Base-by-base conservation (phyloP, 2,888 invertebrate genomes). In the Tipula confusa region DNA sequence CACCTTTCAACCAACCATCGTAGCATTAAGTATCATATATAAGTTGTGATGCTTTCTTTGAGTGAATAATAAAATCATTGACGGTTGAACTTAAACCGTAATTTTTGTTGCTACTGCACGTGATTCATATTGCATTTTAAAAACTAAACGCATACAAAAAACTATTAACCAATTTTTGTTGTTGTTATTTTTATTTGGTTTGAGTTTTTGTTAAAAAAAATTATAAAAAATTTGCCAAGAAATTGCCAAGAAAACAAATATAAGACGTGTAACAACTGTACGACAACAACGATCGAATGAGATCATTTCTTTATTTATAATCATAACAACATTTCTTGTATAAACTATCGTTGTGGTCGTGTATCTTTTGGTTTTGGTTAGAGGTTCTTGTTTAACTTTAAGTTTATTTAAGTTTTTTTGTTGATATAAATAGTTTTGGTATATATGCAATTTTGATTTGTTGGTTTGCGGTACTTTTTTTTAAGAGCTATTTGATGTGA, bases 261-360 rank as follows among this genome's bases (percentile, higher is more conserved):
- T 24, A 64, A 64, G 64, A 64, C 64, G 24, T 64, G 24, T 64
- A 24, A 64, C 64, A 64, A 64, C 6, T 24, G 24, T 64, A 64
- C 64, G 64, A 64, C 64, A 64, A 64, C 64, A 13, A 64, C 64
- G 64, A 64, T 24, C 24, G 64, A 64, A 64, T 64, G 64, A 64
- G 64, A 64, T 64, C 64, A 64, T 64, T 64, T 64, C 64, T 64
- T 64, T 64, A 43, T 64, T 64, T 64, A n/a, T n/a, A 64, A 64
- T 24, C 18, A 43, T 24, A 64, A 64, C 18, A 64, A 64, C 64
- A 48, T 48, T 48, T 48, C 48, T 48, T 48, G 18, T 48, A 48
- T 5, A 48, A 48, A 15, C 5, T 48, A 38, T 38, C 9, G 11
- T 64, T 64, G 18, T 64, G 64, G 64, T 64, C 24, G 64, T 64